These are phyloP conservation scores for Triplophysa dalaica DNA, from an alignment of 2,113 vertebrate genomes.

Conservation along the genomic window DNA sequence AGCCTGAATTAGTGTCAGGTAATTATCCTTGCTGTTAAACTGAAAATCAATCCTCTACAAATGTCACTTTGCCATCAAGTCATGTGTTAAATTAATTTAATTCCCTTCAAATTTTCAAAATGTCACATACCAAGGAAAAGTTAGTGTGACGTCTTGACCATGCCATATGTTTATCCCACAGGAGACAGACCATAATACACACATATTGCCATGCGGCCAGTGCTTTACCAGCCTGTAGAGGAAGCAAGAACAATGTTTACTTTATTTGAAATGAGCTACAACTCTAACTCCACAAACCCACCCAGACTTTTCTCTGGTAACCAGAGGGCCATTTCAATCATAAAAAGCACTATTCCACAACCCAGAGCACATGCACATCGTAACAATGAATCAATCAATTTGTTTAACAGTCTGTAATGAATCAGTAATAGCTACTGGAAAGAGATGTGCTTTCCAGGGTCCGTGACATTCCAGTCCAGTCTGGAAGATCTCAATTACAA, in stretches of 20 bases:
- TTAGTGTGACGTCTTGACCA: too few species aligned
- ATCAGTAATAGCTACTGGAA: constrained; percentile 20
- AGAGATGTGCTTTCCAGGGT: constrained; percentile 48
- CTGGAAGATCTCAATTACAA: constrained; percentile 63
- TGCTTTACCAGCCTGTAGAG: constrained; percentile 41
- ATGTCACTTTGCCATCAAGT: too few species aligned
- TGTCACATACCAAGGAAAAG: too few species aligned
- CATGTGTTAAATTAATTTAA: too few species aligned
- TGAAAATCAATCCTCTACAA: too few species aligned
- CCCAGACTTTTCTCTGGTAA: constrained; percentile 68
- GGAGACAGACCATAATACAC: too few species aligned
- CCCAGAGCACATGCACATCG: neutral
- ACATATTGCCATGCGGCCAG: constrained; percentile 62
- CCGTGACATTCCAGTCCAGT: constrained; percentile 18
- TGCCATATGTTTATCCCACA: too few species aligned
- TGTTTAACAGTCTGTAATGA: neutral
- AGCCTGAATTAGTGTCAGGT: too few species aligned
- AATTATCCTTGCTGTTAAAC: too few species aligned
- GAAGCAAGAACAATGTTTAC: constrained; percentile 62
- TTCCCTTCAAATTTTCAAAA: too few species aligned
- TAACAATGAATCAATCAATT: neutral
- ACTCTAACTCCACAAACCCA: constrained; percentile 51
- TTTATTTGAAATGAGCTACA: constrained; percentile 57
- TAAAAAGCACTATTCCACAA: constrained; percentile 45
- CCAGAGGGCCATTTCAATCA: neutral